Base-by-base conservation (phyloP, 2,797 vertebrate species). In the Balearica regulorum region DNA sequence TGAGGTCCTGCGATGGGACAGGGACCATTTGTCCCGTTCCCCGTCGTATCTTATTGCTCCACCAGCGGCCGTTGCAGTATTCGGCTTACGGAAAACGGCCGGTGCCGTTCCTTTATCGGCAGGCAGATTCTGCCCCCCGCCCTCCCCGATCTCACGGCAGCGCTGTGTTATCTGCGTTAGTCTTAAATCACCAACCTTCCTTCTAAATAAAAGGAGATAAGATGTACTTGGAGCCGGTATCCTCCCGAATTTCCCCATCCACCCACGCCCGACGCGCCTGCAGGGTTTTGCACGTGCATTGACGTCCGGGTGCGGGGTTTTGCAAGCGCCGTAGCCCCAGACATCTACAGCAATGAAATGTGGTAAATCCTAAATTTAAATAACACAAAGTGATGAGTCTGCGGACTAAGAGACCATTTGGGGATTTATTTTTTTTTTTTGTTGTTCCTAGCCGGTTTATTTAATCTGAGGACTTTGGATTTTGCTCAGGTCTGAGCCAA, bases 251-350 rank as follows among this genome's bases (percentile, higher is more conserved):
- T 89, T 84, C 87, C 61, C 85, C 48, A 41, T 78, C 75, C 37
- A 35, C 41, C 55, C 46, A n/a, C 3, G 1, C n/a, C 20, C 3
- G 0, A 10, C 29, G 19, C 3, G 7, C 61, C 55, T 65, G 28
- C 28, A 13, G 37, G 72, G 70, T 83, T 87, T 58, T 64, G n/a
- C 44, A 65, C 13, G 2, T 11, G 10, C 37, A 16, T 44, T 2
- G 11, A 76, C 37, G 28, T 57, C 37, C 1, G 1, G 0, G 0
- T 24, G 39, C 10, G 20, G 57, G 44, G 70, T 62, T 73, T 75
- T 62, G 33, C 55, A 64, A 31, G n/a, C 39, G 7, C 71, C 41
- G 8, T 16, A 71, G 25, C 49, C 33, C n/a, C 69, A 39, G 49
- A n/a, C 49, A 62, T 24, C 26, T 84, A n/a, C 10, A 48, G 66